Percentiles rank a stretch among this genome's conserved stretches.
Conservation (phyloP, 2,113 vertebrate genomes). For the Podarcis cretensis region DNA sequence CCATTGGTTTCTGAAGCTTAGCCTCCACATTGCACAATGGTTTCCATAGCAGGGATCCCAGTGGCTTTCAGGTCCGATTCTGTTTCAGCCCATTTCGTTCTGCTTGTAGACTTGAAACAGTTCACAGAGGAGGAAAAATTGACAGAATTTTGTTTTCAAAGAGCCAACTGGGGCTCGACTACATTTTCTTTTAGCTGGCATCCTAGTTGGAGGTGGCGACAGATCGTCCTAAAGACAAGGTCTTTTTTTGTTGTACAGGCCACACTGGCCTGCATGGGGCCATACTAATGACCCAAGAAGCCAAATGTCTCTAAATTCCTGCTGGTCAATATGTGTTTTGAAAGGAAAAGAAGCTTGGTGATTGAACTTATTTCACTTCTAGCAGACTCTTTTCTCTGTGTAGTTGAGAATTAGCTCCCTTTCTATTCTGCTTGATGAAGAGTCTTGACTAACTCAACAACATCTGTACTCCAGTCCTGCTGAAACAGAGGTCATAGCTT, state of each 20-base stretch:
- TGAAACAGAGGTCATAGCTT: background rate
- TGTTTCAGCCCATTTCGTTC: background rate
- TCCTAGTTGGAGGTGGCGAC: background rate
- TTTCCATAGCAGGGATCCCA: background rate
- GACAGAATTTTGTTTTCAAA: conserved; percentile 4
- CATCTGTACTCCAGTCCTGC: background rate
- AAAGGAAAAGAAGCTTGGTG: background rate
- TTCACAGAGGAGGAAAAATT: background rate
- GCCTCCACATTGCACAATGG: background rate
- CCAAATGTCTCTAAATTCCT: background rate
- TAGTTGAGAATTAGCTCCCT: background rate
- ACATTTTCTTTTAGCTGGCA: background rate
- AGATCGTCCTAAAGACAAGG: background rate
- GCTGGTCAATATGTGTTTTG: background rate
- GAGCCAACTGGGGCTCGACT: background rate
- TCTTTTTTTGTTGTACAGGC: background rate
- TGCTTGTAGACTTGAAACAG: conserved; percentile 13
- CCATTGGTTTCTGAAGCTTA: background rate
- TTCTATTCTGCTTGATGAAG: background rate
- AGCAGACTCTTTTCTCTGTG: background rate
- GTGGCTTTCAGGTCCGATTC: background rate
- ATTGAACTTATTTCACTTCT: background rate
- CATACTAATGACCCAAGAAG: background rate
- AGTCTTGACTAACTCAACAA: background rate
- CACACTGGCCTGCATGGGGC: background rate